Conservation (phyloP, 1,140 invertebrate species). For the Conus ventricosus region DNA sequence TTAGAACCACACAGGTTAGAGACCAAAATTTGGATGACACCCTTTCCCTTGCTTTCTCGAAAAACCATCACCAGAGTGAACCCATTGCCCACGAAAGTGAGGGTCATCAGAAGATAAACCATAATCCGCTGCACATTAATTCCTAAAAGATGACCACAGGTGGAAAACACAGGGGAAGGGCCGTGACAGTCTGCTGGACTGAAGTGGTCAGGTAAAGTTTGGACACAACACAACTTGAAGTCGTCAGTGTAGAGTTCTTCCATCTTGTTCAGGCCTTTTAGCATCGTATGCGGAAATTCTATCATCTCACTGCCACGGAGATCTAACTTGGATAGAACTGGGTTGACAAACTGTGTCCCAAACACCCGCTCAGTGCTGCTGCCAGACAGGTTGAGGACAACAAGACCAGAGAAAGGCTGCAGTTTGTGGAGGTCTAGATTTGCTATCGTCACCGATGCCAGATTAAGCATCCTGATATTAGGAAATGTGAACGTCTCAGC, state of each 20-base stretch:
- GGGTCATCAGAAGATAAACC: conserved; percentile 41
- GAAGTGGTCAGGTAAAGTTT: conserved; percentile 28
- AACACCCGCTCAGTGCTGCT: background rate
- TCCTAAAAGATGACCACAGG: conserved; percentile 44
- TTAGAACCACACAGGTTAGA: conserved; percentile 55
- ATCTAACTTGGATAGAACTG: background rate
- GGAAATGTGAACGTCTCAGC: background rate
- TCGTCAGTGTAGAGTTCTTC: conserved; percentile 33
- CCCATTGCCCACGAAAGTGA: conserved; percentile 47
- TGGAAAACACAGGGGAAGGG: conserved; percentile 39
- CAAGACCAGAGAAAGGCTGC: background rate
- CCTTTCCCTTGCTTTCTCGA: background rate
- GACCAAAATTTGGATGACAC: conserved; percentile 34
- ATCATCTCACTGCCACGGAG: conserved; percentile 19
- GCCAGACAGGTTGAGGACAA: background rate
- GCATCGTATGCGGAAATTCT: conserved; percentile 16
- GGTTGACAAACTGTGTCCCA: background rate
- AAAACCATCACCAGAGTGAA: conserved; percentile 36
- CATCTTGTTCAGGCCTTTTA: conserved; percentile 21
- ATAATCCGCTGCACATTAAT: background rate
- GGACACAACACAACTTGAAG: conserved; percentile 49
- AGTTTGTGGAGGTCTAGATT: background rate
- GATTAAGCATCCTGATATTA: background rate
- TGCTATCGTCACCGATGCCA: background rate
- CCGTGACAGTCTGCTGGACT: conserved; percentile 28